Base-by-base conservation (phyloP, 1,140 invertebrate species). In the Scylla paramamosain region DNA sequence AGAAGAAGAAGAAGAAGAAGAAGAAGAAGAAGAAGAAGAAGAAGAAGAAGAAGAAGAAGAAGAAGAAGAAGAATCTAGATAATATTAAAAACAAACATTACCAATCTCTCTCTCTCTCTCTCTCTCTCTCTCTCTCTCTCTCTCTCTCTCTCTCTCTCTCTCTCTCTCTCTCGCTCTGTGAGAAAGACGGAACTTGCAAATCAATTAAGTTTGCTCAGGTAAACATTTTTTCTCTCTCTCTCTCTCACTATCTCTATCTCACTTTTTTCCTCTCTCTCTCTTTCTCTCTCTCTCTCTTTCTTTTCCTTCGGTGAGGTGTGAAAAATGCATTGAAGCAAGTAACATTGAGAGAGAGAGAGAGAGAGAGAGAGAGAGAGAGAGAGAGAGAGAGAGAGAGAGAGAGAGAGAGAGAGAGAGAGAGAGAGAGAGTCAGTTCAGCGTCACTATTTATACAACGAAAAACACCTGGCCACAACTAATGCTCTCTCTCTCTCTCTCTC, bases 401-500 rank as follows among this genome's bases (percentile, higher is more conserved):
- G 20, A 91, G 25, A 20, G 89, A 48, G 39, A 16, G 89, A 91
- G 48, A 52, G 39, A 59, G 48, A 59, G 90, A 91, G 90, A 91
- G 45, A 91, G 90, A 52, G 90, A 59, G 90, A 91, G 39, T 29
- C n/a, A 32, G n/a, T n/a, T 88, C 16, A 16, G 16, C 32, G 29
- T 32, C 4, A 88, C 32, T 32, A 16, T 88, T 16, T 16, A 88
- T n/a, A 28, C 32, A n/a, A 88, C 86, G 4, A 4, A 20, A 88
- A 16, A 20, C 86, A 29, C 14, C 16, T 16, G 16, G 0, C 86
- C 32, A 20, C 3, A 29, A 20, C 86, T 88, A 20, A 20, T 31
- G n/a, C 86, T 88, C 86, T 88, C 86, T 88, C 86, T 32, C 86
- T 88, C 86, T 88, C 86, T 88, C 86, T 88, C 86, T 88, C 86